These are phyloP conservation scores for Campylomormyrus tamandua DNA, from an alignment of 2,113 vertebrate genomes.

Conservation along the genomic window DNA sequence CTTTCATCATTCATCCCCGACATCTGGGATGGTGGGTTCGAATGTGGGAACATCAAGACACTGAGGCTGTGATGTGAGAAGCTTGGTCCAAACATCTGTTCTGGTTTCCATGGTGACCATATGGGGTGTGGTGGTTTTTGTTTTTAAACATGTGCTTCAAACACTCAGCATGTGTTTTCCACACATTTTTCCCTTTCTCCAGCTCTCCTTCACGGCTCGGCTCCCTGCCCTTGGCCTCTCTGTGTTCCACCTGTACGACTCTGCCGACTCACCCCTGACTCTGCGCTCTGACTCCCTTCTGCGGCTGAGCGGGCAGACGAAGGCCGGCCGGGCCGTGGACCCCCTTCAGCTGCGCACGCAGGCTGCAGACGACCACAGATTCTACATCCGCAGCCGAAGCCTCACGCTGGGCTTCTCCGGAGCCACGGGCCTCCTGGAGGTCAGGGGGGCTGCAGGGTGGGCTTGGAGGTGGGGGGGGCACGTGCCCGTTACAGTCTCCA, in stretches of 20 bases:
- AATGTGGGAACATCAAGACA: neutral
- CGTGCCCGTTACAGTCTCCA: neutral
- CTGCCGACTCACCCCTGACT: conserved; percentile 54
- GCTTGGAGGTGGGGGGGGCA: no score
- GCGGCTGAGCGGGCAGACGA: conserved; percentile 59
- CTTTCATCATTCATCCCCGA: neutral
- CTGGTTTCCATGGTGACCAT: neutral
- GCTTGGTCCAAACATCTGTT: neutral
- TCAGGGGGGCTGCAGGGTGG: conserved; percentile 30
- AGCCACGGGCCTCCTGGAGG: conserved; percentile 80
- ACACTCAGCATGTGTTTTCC: neutral
- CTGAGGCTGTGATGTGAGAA: neutral
- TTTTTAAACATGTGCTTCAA: neutral
- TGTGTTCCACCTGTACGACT: conserved; percentile 75
- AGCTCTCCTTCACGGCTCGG: conserved; percentile 80
- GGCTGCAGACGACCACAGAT: conserved; percentile 56
- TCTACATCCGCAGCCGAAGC: conserved; percentile 78
- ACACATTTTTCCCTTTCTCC: conserved; percentile 15
- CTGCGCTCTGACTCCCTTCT: conserved; percentile 69
- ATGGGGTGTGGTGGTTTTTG: neutral
- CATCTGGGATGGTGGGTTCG: neutral
- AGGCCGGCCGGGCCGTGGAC: conserved; percentile 50
- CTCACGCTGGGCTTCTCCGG: conserved; percentile 84
- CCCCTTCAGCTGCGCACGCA: conserved; percentile 67
- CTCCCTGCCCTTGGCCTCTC: conserved; percentile 77